Evolutionary conservation across 2,797 vertebrate species (phyloP).

Genomic region (Protosalanx chinensis): DNA sequence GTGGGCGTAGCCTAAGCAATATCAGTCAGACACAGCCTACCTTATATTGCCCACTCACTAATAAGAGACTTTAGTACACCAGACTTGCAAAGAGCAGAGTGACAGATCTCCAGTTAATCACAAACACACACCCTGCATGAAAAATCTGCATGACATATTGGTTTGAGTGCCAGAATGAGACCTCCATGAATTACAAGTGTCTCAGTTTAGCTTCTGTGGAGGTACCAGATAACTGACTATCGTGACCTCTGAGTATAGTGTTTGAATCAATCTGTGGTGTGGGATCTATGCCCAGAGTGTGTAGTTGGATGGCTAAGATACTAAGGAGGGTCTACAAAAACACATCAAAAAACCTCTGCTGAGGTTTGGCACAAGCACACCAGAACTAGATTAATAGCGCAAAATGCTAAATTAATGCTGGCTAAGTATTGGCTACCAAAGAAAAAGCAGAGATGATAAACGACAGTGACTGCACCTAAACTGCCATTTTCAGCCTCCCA

Average conservation of each 20-base stretch:
- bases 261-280: constrained; percentile 48
- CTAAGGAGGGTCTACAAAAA: not conserved
- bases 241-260: constrained; percentile 42
- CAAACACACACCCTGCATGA: constrained; percentile 14
- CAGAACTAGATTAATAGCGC: too few species aligned
- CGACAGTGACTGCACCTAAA: not conserved
- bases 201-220: constrained; percentile 33
- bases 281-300: not conserved
- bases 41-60: constrained; percentile 7
- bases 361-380: too few species aligned
- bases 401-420: too few species aligned
- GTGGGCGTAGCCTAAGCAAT: too few species aligned
- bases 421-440: too few species aligned
- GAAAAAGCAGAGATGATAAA: too few species aligned
- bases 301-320: not conserved
- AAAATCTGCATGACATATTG: not conserved
- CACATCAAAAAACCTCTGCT: not conserved
- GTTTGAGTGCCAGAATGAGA: not conserved
- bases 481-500: not conserved
- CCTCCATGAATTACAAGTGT: constrained; percentile 6
- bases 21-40: not conserved
- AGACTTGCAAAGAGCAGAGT: not conserved
- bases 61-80: constrained; percentile 16
- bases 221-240: constrained; percentile 33
- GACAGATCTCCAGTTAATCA: constrained; percentile 26